These are phyloP conservation scores for Cephus pulcher DNA, from an alignment of 2,888 invertebrate genomes.

Conservation along the genomic window DNA sequence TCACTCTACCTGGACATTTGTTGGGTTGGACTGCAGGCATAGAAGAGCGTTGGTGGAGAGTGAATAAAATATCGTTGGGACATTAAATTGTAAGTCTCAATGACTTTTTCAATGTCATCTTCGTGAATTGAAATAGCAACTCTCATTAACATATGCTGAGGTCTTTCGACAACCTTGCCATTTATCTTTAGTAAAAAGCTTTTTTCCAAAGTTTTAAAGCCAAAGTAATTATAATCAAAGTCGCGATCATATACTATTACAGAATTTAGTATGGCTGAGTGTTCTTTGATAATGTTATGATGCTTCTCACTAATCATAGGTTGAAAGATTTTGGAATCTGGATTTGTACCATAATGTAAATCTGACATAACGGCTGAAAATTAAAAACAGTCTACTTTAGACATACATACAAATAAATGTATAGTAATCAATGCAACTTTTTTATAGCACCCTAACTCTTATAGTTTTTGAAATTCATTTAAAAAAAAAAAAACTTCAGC, in stretches of 20 bases:
- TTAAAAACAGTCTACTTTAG: too few species aligned
- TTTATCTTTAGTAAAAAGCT: conserved; percentile 72
- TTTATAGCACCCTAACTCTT: too few species aligned
- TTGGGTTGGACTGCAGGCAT: conserved; percentile 90
- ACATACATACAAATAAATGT: too few species aligned
- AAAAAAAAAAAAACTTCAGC: too few species aligned
- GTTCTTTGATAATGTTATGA: conserved; percentile 67
- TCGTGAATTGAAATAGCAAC: conserved; percentile 70
- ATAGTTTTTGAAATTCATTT: conserved; percentile 32
- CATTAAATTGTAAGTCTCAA: conserved; percentile 95
- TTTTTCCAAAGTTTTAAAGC: conserved; percentile 71
- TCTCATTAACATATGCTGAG: conserved; percentile 75
- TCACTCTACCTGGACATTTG: conserved; percentile 77
- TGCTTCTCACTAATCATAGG: conserved; percentile 39
- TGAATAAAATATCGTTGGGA: conserved; percentile 98
- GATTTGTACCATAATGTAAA: too few species aligned
- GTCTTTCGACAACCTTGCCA: conserved; percentile 71
- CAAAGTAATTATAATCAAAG: conserved; percentile 73
- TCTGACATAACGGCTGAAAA: too few species aligned
- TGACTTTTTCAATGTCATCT: conserved; percentile 84
- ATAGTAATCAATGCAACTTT: too few species aligned
- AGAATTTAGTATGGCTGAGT: conserved; percentile 68
- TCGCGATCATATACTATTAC: conserved; percentile 72
- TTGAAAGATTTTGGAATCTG: too few species aligned
- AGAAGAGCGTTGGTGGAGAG: conserved; percentile 97